Percentiles rank a stretch among this genome's conserved stretches.
These are phyloP conservation scores for Idaea biselata DNA, from an alignment of 2,888 invertebrate genomes.

Conservation along the genomic window DNA sequence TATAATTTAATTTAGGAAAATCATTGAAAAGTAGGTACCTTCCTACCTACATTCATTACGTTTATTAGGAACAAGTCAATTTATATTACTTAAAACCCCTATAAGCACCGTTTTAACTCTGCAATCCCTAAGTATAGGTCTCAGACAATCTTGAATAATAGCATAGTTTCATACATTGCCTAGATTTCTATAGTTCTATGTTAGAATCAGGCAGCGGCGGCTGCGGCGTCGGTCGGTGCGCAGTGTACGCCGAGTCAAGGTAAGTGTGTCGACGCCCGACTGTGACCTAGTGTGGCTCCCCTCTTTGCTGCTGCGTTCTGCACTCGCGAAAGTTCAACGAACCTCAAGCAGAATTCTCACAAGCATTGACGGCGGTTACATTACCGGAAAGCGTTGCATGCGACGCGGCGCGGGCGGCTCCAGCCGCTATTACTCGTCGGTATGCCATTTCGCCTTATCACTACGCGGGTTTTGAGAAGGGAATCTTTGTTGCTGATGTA, in stretches of 20 bases:
- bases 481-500: not conserved
- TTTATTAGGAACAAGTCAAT: too few relatives aligned
- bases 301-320: slow-evolving; percentile 71
- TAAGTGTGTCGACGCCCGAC: slow-evolving; percentile 79
- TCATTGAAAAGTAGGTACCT: too few relatives aligned
- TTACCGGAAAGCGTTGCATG: slow-evolving; percentile 77
- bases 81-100: too few relatives aligned
- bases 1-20: not conserved
- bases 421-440: slow-evolving; percentile 18
- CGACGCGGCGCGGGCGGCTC: slow-evolving; percentile 40
- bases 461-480: slow-evolving; percentile 12
- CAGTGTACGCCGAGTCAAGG: slow-evolving; percentile 74
- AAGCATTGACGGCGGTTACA: slow-evolving; percentile 75
- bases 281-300: slow-evolving; percentile 76
- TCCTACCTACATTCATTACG: too few relatives aligned
- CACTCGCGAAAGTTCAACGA: slow-evolving; percentile 79
- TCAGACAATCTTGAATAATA: slow-evolving; percentile 23
- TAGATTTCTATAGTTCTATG: slow-evolving; percentile 66
- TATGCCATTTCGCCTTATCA: slow-evolving; percentile 20
- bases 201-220: slow-evolving; percentile 39
- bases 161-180: slow-evolving; percentile 39
- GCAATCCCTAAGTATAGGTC: not conserved
- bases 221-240: slow-evolving; percentile 27
- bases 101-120: too few relatives aligned
- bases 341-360: slow-evolving; percentile 76